phyloP scores from a whole-genome alignment of 2,888 invertebrate species.

The Eilema caniola region DNA sequence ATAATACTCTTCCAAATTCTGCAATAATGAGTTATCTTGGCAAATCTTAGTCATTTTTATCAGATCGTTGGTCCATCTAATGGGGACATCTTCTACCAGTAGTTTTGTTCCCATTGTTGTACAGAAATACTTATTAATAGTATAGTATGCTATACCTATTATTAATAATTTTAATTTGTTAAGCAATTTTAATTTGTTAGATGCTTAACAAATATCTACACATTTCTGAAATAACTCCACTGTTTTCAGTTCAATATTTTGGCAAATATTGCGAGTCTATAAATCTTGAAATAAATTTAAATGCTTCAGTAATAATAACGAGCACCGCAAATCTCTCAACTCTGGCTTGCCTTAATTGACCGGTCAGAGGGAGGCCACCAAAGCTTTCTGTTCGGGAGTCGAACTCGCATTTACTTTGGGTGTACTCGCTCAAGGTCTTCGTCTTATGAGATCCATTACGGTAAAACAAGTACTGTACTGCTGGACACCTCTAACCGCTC shows the following conservation, averaged over 20 bases:
- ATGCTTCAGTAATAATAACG: conserved; percentile 1
- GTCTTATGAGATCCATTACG: background rate
- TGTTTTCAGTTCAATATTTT: background rate
- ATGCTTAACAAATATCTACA: too few relatives aligned
- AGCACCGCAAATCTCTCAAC: background rate
- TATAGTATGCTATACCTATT: too few relatives aligned
- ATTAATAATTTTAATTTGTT: background rate
- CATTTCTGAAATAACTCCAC: background rate
- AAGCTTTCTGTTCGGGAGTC: background rate
- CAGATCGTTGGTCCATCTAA: background rate
- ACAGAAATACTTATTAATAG: background rate
- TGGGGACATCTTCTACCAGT: background rate
- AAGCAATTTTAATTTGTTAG: background rate
- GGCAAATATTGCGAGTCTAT: background rate
- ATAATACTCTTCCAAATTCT: too few relatives aligned
- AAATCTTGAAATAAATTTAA: background rate
- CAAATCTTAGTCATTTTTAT: background rate
- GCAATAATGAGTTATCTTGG: background rate
- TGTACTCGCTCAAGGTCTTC: background rate
- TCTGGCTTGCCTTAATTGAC: background rate
- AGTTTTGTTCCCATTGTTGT: background rate
- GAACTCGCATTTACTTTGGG: background rate
- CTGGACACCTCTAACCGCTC: background rate
- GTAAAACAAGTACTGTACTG: background rate
- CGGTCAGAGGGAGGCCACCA: background rate